Evolutionary conservation across 2,797 vertebrate species (phyloP).

Genomic region (Bufotes viridis): DNA sequence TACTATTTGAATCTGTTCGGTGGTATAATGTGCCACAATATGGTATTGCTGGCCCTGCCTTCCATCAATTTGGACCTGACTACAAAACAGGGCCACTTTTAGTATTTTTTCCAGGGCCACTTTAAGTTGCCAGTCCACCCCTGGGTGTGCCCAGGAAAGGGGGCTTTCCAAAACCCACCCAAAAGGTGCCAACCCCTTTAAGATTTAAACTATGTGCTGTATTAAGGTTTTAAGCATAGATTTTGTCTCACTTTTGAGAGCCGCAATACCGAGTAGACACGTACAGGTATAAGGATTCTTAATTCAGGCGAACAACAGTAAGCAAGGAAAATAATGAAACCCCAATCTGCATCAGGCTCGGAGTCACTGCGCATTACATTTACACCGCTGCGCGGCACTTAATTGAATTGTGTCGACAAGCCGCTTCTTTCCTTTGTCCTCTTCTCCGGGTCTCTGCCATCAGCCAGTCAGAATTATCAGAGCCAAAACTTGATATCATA

Average conservation of each 20-base stretch:
- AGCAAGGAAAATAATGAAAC: constrained; percentile 10
- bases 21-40: no score
- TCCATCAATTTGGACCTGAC: no score
- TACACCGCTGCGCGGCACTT: not conserved
- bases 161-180: no score
- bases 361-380: not conserved
- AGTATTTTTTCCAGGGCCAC: no score
- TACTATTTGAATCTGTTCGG: no score
- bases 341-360: not conserved
- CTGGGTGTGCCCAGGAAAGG: no score
- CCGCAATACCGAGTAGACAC: not conserved
- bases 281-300: not conserved
- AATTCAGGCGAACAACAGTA: not conserved
- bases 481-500: not conserved
- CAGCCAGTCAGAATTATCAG: not conserved
- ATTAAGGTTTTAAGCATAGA: not conserved
- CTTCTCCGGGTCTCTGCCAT: not conserved
- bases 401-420: constrained; percentile 28
- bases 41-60: no score
- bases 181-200: no score
- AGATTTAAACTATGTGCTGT: no score
- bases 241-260: not conserved
- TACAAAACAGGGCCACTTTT: no score
- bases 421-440: not conserved
- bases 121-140: no score